phyloP scores from a whole-genome alignment of 2,113 vertebrate genomes.

The Rhea americana region DNA sequence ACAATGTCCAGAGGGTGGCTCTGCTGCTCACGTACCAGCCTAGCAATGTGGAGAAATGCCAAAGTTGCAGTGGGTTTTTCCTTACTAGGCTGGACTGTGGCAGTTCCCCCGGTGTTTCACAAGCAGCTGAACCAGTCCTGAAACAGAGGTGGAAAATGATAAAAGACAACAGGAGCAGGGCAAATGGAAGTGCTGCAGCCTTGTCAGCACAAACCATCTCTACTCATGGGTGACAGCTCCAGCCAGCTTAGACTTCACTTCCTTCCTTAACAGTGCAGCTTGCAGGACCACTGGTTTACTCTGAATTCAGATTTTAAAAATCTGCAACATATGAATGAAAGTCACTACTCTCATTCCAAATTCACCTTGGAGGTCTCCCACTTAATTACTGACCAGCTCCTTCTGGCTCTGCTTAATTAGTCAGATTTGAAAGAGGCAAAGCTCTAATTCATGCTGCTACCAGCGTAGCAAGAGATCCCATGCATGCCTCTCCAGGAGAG shows the following conservation, averaged over 20 bases:
- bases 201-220: neutral
- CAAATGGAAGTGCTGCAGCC: neutral
- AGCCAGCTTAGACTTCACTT: neutral
- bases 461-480: neutral
- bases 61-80: neutral
- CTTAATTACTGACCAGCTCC: neutral
- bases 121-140: neutral
- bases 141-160: neutral
- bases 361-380: neutral
- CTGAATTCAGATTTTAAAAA: neutral
- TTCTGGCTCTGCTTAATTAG: neutral
- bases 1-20: neutral
- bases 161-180: neutral
- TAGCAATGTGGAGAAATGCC: neutral
- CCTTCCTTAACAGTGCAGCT: neutral
- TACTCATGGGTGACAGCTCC: neutral
- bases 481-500: neutral
- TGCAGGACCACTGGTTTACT: neutral
- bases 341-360: neutral
- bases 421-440: neutral
- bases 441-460: neutral
- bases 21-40: no score
- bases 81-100: neutral
- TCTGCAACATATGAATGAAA: neutral
- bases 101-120: neutral